Conservation (phyloP, 2,888 invertebrate genomes). For the Xiphydria camelus region DNA sequence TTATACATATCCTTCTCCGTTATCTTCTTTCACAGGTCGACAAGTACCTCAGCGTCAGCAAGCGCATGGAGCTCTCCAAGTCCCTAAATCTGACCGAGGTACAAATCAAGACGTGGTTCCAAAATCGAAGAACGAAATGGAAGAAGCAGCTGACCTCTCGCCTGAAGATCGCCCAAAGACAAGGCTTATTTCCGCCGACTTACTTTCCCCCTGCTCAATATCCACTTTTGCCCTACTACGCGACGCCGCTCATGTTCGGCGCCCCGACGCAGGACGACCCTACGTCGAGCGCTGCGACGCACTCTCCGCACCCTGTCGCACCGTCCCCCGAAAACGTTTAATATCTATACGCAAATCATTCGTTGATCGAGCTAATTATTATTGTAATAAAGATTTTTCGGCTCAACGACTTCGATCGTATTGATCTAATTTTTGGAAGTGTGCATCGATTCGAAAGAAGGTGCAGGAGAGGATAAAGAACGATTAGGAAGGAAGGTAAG, state of each 20-base stretch:
- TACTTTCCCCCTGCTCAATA: constrained; percentile 69
- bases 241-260: constrained; percentile 66
- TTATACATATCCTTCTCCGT: too few relatives aligned
- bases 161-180: constrained; percentile 85
- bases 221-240: constrained; percentile 67
- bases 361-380: too few relatives aligned
- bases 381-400: too few relatives aligned
- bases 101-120: constrained; percentile 97
- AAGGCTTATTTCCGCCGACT: constrained; percentile 74
- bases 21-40: constrained; percentile 65
- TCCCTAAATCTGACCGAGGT: constrained; percentile 88
- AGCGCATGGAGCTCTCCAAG: constrained; percentile 91
- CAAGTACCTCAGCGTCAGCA: constrained; percentile 94
- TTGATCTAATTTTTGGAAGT: too few relatives aligned
- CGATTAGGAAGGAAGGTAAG: too few relatives aligned
- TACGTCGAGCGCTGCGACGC: constrained; percentile 28
- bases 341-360: too few relatives aligned
- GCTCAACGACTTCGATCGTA: too few relatives aligned
- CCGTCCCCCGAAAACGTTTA: constrained; percentile 29
- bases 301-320: constrained; percentile 31
- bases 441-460: too few relatives aligned
- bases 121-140: constrained; percentile 95
- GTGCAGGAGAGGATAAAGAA: too few relatives aligned
- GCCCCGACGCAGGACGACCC: constrained; percentile 59
- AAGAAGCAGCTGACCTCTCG: constrained; percentile 93